Conservation (phyloP, 2,113 vertebrate species). For the Aspidoscelis tigris region DNA sequence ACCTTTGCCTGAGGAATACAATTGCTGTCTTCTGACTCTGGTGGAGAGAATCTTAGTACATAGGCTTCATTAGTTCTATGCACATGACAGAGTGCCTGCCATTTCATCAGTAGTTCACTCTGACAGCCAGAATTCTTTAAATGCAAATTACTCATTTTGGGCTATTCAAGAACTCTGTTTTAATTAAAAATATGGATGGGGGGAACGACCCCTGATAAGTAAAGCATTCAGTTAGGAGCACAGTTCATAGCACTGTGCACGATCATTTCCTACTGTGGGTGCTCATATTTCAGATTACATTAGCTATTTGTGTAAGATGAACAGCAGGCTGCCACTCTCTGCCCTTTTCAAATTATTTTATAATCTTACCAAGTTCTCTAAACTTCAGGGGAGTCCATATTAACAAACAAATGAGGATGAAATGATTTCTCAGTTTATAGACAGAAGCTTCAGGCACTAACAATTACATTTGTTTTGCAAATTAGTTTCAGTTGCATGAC, state of each 20-base stretch:
- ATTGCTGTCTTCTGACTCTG: no score
- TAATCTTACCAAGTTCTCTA: slow-evolving; percentile 33
- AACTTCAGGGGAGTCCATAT: slow-evolving; percentile 35
- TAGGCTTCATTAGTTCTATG: no score
- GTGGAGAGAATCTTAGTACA: not conserved
- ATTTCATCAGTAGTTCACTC: not conserved
- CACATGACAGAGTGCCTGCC: not conserved
- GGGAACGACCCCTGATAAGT: no score
- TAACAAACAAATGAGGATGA: slow-evolving; percentile 59
- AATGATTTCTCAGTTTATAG: slow-evolving; percentile 47
- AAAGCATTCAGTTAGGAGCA: not conserved
- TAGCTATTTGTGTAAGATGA: slow-evolving; percentile 28
- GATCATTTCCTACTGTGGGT: not conserved
- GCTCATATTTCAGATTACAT: slow-evolving; percentile 22
- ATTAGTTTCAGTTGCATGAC: slow-evolving; percentile 56
- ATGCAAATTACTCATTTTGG: not conserved
- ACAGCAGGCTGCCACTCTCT: slow-evolving; percentile 52
- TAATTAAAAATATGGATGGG: not conserved
- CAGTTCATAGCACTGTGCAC: not conserved
- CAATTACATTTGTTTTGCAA: slow-evolving; percentile 56
- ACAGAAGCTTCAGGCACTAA: slow-evolving; percentile 36
- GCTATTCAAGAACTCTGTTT: not conserved
- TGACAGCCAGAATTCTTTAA: not conserved
- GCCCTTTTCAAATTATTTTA: slow-evolving; percentile 38
- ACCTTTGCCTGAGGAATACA: no score